Evolutionary conservation across 2,113 vertebrate genomes (phyloP).

Genomic region (Pterocles orientalis): DNA sequence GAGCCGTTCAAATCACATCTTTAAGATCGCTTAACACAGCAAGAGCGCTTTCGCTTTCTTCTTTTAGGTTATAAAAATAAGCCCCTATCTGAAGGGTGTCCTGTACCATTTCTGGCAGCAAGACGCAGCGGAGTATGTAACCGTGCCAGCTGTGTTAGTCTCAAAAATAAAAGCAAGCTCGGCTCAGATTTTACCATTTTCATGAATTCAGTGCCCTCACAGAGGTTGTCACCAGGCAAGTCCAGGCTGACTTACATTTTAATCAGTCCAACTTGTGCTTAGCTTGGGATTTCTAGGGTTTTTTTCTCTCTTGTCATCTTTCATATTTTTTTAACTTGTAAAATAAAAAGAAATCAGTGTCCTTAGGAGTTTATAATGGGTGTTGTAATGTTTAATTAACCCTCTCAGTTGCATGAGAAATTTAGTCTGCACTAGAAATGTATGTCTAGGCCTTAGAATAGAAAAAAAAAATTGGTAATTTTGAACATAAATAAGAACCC

Average conservation of each 20-base stretch:
- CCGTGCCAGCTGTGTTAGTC: neutral
- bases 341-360: neutral
- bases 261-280: neutral
- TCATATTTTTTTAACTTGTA: neutral
- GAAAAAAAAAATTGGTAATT: neutral
- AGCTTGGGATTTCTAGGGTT: neutral
- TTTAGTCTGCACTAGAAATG: neutral
- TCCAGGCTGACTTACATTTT: neutral
- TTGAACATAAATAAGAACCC: neutral
- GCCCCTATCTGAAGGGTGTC: neutral
- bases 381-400: neutral
- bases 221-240: neutral
- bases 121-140: neutral
- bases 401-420: neutral
- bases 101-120: neutral
- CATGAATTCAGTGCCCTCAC: neutral
- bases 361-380: neutral
- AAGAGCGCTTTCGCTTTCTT: neutral
- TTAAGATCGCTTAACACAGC: neutral
- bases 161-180: neutral
- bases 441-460: neutral
- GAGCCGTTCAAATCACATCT: conserved; percentile 22
- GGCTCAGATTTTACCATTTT: neutral
- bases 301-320: neutral
- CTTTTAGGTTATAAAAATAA: neutral